A percentile compares a stretch with the other conserved stretches of the same genome.
Evolutionary conservation across 1,140 invertebrate genomes (phyloP).

Genomic region (Diabrotica undecimpunctata): DNA sequence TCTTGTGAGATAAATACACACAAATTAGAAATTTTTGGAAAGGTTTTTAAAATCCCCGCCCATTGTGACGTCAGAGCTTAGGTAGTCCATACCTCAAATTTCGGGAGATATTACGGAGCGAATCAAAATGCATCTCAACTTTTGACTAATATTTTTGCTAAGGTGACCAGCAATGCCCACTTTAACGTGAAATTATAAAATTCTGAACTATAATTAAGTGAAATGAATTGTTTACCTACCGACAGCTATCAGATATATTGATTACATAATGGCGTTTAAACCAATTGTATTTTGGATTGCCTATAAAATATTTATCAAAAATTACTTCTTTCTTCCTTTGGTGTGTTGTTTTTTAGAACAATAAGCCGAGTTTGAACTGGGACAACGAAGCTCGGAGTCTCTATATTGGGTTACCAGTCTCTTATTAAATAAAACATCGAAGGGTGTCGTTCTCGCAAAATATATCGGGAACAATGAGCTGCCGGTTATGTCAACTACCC

Average conservation of each 20-base stretch:
- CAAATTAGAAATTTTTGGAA: too few relatives aligned
- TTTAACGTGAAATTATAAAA: too few relatives aligned
- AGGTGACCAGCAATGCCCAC: too few relatives aligned
- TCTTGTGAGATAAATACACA: too few relatives aligned
- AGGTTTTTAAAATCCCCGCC: too few relatives aligned
- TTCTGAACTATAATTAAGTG: too few relatives aligned
- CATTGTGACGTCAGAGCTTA: too few relatives aligned
- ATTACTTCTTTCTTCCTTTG: neutral
- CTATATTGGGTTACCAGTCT: constrained; percentile 11
- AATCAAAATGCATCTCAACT: too few relatives aligned
- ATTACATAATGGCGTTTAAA: neutral
- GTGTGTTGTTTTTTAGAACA: constrained; percentile 10
- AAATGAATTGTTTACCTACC: neutral
- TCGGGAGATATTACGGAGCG: too few relatives aligned
- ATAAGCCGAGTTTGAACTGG: neutral
- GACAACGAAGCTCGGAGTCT: neutral
- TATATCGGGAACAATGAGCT: constrained; percentile 11
- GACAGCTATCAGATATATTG: neutral
- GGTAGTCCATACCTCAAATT: too few relatives aligned
- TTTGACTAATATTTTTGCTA: too few relatives aligned
- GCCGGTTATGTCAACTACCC: constrained; percentile 8
- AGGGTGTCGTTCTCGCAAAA: constrained; percentile 9
- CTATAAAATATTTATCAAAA: constrained; percentile 14
- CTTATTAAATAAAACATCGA: constrained; percentile 17
- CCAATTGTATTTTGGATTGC: constrained; percentile 5